Conservation (phyloP, 2,888 invertebrate genomes). For the Stenodera caucasica region DNA sequence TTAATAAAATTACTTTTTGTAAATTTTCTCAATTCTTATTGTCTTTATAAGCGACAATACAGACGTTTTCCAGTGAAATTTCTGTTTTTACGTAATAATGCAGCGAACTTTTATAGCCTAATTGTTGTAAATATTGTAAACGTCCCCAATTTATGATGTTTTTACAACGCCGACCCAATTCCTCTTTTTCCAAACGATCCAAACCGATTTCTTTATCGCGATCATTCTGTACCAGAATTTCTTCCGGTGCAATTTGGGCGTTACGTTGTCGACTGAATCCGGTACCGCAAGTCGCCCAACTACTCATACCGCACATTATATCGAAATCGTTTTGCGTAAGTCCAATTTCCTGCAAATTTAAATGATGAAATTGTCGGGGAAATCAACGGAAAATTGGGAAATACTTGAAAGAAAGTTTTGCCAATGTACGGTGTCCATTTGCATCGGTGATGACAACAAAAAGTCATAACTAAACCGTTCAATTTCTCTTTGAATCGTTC, state of each 20-base stretch:
- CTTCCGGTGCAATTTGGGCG: slow-evolving; percentile 28
- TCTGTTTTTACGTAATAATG: slow-evolving; percentile 66
- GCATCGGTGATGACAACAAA: slow-evolving; percentile 91
- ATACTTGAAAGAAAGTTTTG: slow-evolving; percentile 61
- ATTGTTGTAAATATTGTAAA: slow-evolving; percentile 61
- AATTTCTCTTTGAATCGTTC: slow-evolving; percentile 52
- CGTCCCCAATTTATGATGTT: slow-evolving; percentile 77
- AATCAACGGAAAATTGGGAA: background rate
- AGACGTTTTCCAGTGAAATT: slow-evolving; percentile 78
- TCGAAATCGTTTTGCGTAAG: slow-evolving; percentile 68
- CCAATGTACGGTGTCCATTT: slow-evolving; percentile 72
- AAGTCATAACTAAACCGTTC: slow-evolving; percentile 71
- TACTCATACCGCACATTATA: slow-evolving; percentile 77
- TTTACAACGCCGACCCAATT: slow-evolving; percentile 74
- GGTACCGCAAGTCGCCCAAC: slow-evolving; percentile 87
- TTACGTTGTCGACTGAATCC: slow-evolving; percentile 62
- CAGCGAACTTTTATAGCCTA: slow-evolving; percentile 65
- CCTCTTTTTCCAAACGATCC: slow-evolving; percentile 59
- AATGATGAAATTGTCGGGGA: too few species aligned
- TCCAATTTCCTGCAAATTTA: slow-evolving; percentile 59
- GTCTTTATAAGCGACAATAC: slow-evolving; percentile 64
- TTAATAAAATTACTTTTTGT: slow-evolving; percentile 44
- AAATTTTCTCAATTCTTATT: slow-evolving; percentile 3
- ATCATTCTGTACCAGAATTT: slow-evolving; percentile 9
- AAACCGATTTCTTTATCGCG: slow-evolving; percentile 50